A percentile compares a stretch with the other conserved stretches of the same genome.
phyloP scores from a whole-genome alignment of 1,140 invertebrate species.

The Penaeus japonicus region DNA sequence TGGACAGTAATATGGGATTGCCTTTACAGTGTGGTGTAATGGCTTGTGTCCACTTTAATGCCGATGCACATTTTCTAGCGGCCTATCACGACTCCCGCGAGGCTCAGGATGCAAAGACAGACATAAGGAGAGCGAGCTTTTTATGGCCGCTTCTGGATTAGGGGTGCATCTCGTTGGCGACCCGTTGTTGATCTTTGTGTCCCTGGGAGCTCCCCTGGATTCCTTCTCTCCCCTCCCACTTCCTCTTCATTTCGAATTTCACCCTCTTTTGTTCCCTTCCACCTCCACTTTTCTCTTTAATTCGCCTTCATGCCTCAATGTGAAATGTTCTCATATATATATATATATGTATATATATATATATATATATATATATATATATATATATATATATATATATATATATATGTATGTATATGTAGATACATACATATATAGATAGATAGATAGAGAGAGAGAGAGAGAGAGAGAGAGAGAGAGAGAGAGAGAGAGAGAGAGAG shows the following conservation, averaged over 20 bases:
- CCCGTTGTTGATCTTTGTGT: not conserved
- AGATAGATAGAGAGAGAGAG: too few relatives aligned
- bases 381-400: too few relatives aligned
- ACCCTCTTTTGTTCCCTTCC: not conserved
- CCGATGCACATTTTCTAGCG: slow-evolving; percentile 56
- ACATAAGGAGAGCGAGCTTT: slow-evolving; percentile 45
- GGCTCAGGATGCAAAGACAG: slow-evolving; percentile 44
- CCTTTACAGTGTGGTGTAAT: slow-evolving; percentile 50
- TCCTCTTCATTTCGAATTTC: not conserved
- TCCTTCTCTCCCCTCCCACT: not conserved
- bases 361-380: too few relatives aligned
- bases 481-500: too few relatives aligned
- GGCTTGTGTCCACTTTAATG: slow-evolving; percentile 55
- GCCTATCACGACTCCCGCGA: slow-evolving; percentile 33
- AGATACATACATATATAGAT: too few relatives aligned
- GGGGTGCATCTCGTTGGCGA: slow-evolving; percentile 28
- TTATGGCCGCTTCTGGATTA: slow-evolving; percentile 37
- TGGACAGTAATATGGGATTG: slow-evolving; percentile 53
- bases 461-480: too few relatives aligned
- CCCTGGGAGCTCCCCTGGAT: not conserved
- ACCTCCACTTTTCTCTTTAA: not conserved
- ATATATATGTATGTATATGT: too few relatives aligned
- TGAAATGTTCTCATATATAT: not conserved
- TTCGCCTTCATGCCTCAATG: not conserved
- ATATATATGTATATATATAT: too few relatives aligned